These are phyloP conservation scores for Propithecus perrieri DNA, from an alignment of 2,797 vertebrate species.

Conservation along the genomic window DNA sequence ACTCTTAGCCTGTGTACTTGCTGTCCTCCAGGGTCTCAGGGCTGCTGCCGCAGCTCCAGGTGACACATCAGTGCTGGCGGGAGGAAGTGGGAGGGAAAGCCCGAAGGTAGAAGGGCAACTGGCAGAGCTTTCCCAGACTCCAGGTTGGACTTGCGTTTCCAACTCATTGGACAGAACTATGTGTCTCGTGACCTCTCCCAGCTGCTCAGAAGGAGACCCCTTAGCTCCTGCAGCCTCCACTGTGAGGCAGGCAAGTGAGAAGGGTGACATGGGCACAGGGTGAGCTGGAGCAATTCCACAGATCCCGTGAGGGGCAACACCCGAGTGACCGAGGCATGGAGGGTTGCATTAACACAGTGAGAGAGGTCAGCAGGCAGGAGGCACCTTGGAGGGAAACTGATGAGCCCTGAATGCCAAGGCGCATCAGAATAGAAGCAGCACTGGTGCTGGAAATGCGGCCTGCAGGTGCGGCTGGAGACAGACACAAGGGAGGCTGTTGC, in stretches of 20 bases:
- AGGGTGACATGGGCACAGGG: background rate
- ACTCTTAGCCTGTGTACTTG: accelerated
- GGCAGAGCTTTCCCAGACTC: background rate
- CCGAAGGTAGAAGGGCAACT: background rate
- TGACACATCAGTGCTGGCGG: background rate
- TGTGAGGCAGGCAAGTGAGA: background rate
- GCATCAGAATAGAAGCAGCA: background rate
- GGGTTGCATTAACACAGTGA: background rate
- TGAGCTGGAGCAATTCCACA: background rate
- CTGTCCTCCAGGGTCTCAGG: background rate
- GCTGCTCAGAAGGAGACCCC: background rate
- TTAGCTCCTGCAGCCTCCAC: background rate
- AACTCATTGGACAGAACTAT: background rate
- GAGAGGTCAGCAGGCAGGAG: background rate
- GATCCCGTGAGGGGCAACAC: background rate
- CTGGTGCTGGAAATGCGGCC: background rate
- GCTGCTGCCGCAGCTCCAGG: background rate
- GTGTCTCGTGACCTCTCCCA: background rate
- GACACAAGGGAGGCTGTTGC: background rate
- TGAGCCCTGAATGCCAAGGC: background rate
- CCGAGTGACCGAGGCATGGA: background rate
- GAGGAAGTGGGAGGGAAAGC: accelerated
- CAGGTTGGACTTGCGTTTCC: background rate
- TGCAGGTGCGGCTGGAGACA: background rate
- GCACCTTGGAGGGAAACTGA: background rate